Conservation (phyloP, 1,140 invertebrate genomes). For the Drosophila bifasciata region DNA sequence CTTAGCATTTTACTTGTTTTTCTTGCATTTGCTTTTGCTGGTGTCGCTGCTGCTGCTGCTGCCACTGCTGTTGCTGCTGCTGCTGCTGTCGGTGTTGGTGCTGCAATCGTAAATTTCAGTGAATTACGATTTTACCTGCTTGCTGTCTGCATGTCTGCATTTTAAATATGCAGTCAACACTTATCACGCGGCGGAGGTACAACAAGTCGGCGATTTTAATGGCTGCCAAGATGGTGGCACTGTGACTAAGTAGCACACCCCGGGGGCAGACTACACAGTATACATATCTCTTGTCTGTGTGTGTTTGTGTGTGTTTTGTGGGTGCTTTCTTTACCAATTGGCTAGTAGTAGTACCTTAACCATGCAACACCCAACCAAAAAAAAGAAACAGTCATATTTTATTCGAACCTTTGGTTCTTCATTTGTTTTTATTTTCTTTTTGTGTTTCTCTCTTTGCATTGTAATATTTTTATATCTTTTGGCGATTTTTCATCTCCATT, state of each 20-base stretch:
- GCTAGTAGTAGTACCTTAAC: constrained; percentile 28
- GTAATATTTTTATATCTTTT: constrained; percentile 51
- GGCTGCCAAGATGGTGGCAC: constrained; percentile 42
- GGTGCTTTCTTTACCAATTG: constrained; percentile 48
- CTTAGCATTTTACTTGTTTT: constrained; percentile 36
- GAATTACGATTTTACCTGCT: constrained; percentile 70
- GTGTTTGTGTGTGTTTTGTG: too few species aligned
- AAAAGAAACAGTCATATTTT: constrained; percentile 59
- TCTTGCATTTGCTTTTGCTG: constrained; percentile 23
- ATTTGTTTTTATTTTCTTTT: constrained; percentile 42
- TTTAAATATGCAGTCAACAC: constrained; percentile 72
- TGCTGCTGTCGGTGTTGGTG: constrained; percentile 42
- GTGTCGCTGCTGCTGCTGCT: constrained; percentile 28
- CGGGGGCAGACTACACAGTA: not conserved
- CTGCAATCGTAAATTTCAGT: constrained; percentile 73
- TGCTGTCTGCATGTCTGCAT: constrained; percentile 57
- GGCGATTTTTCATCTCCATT: constrained; percentile 78
- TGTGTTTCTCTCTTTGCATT: constrained; percentile 31
- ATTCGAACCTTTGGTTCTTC: constrained; percentile 38
- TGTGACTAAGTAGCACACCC: constrained; percentile 35
- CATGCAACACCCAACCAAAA: constrained; percentile 36
- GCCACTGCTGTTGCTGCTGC: constrained; percentile 16
- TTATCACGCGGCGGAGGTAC: constrained; percentile 38
- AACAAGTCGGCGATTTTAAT: constrained; percentile 48
- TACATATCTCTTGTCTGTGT: constrained; percentile 1